Evolutionary conservation across 2,888 invertebrate species (phyloP), one percentile per base, ranked within the genome.

Genomic region (Incurvaria masculella): DNA sequence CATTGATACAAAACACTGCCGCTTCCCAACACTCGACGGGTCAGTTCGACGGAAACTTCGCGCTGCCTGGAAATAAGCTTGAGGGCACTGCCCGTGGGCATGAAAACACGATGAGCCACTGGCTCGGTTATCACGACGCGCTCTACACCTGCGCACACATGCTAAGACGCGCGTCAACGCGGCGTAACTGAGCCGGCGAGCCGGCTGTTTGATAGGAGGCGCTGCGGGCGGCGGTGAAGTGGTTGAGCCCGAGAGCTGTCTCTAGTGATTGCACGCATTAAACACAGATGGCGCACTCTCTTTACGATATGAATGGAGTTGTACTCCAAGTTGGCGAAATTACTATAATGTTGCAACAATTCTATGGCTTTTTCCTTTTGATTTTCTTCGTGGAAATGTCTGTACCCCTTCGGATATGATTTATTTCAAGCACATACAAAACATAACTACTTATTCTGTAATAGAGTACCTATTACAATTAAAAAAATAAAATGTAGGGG

Each of bases 151-250:
- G 68, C 70, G 65, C 71, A 69, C 67, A 62, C 70, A 73, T 70
- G 69, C 65, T 69, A 65, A 69, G 65, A 69, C 74, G 72, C 74
- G 72, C 71, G 70, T 68, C 72, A 74, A 73, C 75, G 75, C 74
- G 73, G 75, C 75, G 73, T 75, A 75, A 74, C 76, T 78, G 73
- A 71, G 69, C 69, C 69, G 21, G 20, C 33, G 44, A 19, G 18
- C 70, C 66, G 68, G 68, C 62, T 67, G 69, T 64, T 60, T 73
- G 72, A 72, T 71, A 73, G 67, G 65, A 70, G 69, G 72, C 74
- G 75, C 72, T 62, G 55, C 51, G 39, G 38, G 33, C 46, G 38
- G 53, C 56, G 68, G 61, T 53, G 53, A 53, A 52, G 38, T 52
- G 56, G 68, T 61, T 53, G 53, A 53, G 52, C 59, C 45, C 45